Base-by-base conservation (phyloP, 2,888 invertebrate species). In the Oscheius sp. region DNA sequence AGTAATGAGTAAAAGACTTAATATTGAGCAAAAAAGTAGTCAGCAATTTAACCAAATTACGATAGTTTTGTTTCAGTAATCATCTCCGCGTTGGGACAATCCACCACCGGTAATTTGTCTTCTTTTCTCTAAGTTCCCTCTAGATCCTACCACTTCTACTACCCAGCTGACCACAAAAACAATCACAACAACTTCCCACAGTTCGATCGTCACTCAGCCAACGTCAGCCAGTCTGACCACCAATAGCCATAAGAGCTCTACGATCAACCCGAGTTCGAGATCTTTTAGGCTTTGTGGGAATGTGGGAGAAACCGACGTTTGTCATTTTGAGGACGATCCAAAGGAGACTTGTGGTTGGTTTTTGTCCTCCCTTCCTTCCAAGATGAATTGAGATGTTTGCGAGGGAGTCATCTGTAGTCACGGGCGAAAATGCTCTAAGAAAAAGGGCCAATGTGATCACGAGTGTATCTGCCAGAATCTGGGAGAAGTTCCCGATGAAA, bases 31-130 rank as follows among this genome's bases (percentile, higher is more conserved):
- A n/a, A n/a, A n/a, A n/a, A n/a, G n/a, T n/a, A n/a, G n/a, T 45
- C 46, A 15, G 20, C 6, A n/a, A 45, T 17, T 25, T 48, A 48
- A 6, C 25, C 12, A 6, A 23, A 4, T 48, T 25, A n/a, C n/a
- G n/a, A n/a, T n/a, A n/a, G n/a, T n/a, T n/a, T n/a, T n/a, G 12
- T 55, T 55, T 55, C 55, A 55, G 55, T 55, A 0, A 37, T 55
- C 34, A n/a, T 55, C 3, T 10, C 55, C 15, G 17, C 55, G 12
- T 12, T 55, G 4, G 55, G 55, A 17, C 55, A 55, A 25, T 33
- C 31, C 15, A 17, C 55, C 23, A 55, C 34, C 15, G 55, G 55
- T 55, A 55, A 5, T 29, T 4, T 10, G n/a, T 20, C 20, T 55
- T 55, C 31, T n/a, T 4, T 48, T 3, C 6, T 23, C 27, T 15